Base-by-base conservation (phyloP, 2,113 vertebrate genomes). In the Amphiprion percula region DNA sequence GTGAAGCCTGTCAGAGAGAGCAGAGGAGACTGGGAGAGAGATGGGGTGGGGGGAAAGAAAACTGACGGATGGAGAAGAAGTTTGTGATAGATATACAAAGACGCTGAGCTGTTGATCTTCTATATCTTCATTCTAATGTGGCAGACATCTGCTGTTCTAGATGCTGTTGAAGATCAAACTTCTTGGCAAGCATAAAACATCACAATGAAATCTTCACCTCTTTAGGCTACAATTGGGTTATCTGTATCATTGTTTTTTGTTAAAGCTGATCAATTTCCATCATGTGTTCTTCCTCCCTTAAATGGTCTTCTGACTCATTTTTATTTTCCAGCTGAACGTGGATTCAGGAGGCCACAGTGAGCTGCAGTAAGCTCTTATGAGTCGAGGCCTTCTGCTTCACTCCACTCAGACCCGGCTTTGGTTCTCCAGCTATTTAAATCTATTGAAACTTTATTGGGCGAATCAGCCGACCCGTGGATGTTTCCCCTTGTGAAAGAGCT, bases 381-480 rank as follows among this genome's bases (percentile, higher is more conserved):
- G 61, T 89, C 75, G 60, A 39, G 83, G 66, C 71, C 79, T 55
- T 75, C 70, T 70, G 76, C 77, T 62, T 62, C 49, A 16, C 82
- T 79, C 61, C 75, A 75, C 68, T 83, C 80, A 50, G 37, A 74
- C 65, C 62, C 52, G 44, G 50, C 76, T 76, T 84, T 74, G 56
- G 79, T 74, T 64, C 47, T 74, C 82, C 92, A 94, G 89, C 93
- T 89, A 94, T 97, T 97, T 96, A 95, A 95, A 96, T 94, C 94
- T 94, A 90, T 91, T 94, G 90, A 94, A 93, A 79, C 79, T 93
- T 92, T 80, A 92, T 91, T 91, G 80, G 33, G 71, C 67, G 73
- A 75, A 66, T 79, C 87, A 24, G 64, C 74, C 63, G 62, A 84
- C 83, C 77, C 75, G 59, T 87, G 92, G 92, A 84, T 70, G 82